Percentiles rank a stretch among this genome's conserved stretches.
Conservation (phyloP, 1,140 invertebrate genomes). For the Lasioglossum albipes region DNA sequence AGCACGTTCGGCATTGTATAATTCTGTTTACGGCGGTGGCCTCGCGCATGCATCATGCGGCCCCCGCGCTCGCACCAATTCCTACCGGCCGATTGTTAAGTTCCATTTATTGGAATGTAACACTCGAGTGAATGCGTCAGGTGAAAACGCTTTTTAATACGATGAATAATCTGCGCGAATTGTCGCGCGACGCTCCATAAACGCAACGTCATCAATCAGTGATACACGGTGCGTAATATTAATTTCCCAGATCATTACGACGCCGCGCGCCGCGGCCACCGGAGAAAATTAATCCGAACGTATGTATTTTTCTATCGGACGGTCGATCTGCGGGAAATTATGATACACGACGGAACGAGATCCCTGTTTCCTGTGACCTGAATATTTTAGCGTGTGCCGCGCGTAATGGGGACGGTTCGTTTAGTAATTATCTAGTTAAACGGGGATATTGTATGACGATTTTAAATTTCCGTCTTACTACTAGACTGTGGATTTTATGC, state of each 20-base stretch:
- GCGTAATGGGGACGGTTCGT: too few species aligned
- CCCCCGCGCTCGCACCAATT: slow-evolving; percentile 45
- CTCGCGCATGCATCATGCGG: slow-evolving; percentile 32
- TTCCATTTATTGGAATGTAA: slow-evolving; percentile 64
- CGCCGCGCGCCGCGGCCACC: neutral
- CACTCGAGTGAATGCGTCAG: slow-evolving; percentile 45
- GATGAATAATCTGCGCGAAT: slow-evolving; percentile 54
- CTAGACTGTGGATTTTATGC: too few species aligned
- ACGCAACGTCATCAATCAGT: slow-evolving; percentile 61
- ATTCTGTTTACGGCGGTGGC: slow-evolving; percentile 57
- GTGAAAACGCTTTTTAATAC: slow-evolving; percentile 62
- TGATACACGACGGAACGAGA: too few species aligned
- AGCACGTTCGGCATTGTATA: slow-evolving; percentile 61
- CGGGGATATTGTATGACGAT: too few species aligned
- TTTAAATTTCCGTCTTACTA: too few species aligned
- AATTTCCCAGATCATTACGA: slow-evolving; percentile 51
- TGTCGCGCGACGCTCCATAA: slow-evolving; percentile 48
- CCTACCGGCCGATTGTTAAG: slow-evolving; percentile 58
- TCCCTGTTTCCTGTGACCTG: too few species aligned
- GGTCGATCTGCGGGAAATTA: too few species aligned
- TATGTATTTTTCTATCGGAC: neutral
- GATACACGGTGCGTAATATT: slow-evolving; percentile 47
- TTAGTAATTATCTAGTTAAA: too few species aligned
- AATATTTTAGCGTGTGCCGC: too few species aligned
- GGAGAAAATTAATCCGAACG: neutral